phyloP scores from a whole-genome alignment of 2,888 invertebrate species.

The Argyresthia albistria region DNA sequence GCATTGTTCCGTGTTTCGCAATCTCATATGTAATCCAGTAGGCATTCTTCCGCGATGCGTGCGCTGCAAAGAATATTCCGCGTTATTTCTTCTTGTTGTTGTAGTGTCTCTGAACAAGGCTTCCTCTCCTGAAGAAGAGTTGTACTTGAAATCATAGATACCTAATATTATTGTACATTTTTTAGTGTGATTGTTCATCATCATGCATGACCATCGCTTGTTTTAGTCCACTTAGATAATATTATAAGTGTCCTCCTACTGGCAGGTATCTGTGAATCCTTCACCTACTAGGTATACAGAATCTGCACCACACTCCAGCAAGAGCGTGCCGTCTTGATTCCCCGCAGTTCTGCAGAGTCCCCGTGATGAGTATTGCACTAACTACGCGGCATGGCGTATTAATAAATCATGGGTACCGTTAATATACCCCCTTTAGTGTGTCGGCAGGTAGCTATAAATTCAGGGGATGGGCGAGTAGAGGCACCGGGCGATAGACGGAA shows the following conservation, averaged over 20 bases:
- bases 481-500: background rate
- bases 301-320: too few relatives aligned
- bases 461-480: background rate
- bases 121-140: too few relatives aligned
- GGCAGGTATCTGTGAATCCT: too few relatives aligned
- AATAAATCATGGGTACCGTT: slow-evolving; percentile 13
- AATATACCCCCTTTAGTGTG: slow-evolving; percentile 6
- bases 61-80: background rate
- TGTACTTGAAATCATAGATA: too few relatives aligned
- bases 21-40: slow-evolving; percentile 57
- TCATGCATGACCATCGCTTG: too few relatives aligned
- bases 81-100: background rate
- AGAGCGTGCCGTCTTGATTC: background rate
- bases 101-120: too few relatives aligned
- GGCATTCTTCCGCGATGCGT: slow-evolving; percentile 16
- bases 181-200: too few relatives aligned
- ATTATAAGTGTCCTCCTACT: too few relatives aligned
- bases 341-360: background rate
- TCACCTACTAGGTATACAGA: too few relatives aligned
- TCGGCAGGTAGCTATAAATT: slow-evolving; percentile 7
- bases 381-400: slow-evolving; percentile 1
- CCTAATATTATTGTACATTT: too few relatives aligned
- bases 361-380: slow-evolving; percentile 9
- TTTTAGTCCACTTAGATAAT: too few relatives aligned
- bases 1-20: slow-evolving; percentile 57